Conservation (phyloP, 2,113 vertebrate species). For the Rousettus leschenaultii region DNA sequence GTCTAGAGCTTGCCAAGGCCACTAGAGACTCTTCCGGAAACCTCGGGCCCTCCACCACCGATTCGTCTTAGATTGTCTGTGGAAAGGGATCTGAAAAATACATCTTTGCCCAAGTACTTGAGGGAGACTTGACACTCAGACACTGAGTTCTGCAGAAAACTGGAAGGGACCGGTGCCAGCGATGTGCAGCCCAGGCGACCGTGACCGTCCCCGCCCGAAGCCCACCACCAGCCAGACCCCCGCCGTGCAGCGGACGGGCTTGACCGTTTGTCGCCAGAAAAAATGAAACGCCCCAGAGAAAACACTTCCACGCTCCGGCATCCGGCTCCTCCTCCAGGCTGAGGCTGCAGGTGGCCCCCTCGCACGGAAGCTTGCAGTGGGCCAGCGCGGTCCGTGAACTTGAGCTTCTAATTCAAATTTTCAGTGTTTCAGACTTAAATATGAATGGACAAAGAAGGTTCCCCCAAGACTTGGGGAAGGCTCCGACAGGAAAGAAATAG, state of each 20-base stretch:
- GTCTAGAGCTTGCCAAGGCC: neutral
- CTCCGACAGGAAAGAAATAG: neutral
- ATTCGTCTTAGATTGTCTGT: neutral
- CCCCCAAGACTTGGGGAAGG: neutral
- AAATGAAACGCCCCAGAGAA: neutral
- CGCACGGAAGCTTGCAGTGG: neutral
- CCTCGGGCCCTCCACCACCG: neutral
- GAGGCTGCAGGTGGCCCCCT: neutral
- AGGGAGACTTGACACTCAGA: neutral
- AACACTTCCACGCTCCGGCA: neutral
- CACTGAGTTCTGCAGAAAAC: neutral
- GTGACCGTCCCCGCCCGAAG: neutral
- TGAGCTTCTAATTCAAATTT: neutral
- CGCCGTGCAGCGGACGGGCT: neutral
- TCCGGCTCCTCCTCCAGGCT: neutral
- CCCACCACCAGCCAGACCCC: neutral
- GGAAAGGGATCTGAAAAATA: neutral
- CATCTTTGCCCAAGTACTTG: neutral
- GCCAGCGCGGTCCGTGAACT: neutral
- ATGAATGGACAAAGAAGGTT: neutral
- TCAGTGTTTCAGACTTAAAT: neutral
- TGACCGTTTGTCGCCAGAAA: neutral
- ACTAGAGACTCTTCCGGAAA: neutral
- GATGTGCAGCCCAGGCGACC: neutral
- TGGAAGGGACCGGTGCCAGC: neutral